These are phyloP conservation scores for Heteromurus nitidus DNA, from an alignment of 2,888 invertebrate genomes.

Conservation along the genomic window DNA sequence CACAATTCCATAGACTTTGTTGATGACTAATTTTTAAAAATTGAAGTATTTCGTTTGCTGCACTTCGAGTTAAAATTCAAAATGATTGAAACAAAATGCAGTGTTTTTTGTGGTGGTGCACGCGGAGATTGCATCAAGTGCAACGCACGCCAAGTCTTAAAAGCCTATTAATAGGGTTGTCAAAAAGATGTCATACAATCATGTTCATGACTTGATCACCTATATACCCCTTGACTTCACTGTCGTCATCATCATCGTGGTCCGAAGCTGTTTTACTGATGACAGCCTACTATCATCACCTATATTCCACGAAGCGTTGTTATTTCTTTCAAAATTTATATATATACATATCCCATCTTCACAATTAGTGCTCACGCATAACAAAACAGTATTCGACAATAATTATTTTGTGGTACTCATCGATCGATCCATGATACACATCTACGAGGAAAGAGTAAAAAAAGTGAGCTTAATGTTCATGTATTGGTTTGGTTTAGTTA, in stretches of 20 bases:
- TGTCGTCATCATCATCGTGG: background rate
- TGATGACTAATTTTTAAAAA: background rate
- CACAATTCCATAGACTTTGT: no score
- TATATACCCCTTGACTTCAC: background rate
- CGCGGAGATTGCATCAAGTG: background rate
- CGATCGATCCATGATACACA: background rate
- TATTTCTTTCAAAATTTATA: no score
- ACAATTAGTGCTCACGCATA: no score
- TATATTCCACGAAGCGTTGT: background rate
- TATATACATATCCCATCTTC: no score
- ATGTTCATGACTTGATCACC: conserved; percentile 35
- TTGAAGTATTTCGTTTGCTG: background rate
- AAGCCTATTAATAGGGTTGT: background rate
- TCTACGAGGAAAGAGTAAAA: background rate
- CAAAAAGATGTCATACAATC: background rate
- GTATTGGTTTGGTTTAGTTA: background rate
- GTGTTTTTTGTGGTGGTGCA: no score
- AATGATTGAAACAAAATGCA: no score
- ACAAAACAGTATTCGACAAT: background rate
- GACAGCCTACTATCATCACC: background rate
- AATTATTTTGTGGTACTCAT: background rate
- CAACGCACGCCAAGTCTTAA: background rate
- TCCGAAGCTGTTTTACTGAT: background rate
- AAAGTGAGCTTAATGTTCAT: background rate
- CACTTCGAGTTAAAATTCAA: background rate